Evolutionary conservation across 2,888 invertebrate genomes (phyloP).

Genomic region (Miltochrista miniata): DNA sequence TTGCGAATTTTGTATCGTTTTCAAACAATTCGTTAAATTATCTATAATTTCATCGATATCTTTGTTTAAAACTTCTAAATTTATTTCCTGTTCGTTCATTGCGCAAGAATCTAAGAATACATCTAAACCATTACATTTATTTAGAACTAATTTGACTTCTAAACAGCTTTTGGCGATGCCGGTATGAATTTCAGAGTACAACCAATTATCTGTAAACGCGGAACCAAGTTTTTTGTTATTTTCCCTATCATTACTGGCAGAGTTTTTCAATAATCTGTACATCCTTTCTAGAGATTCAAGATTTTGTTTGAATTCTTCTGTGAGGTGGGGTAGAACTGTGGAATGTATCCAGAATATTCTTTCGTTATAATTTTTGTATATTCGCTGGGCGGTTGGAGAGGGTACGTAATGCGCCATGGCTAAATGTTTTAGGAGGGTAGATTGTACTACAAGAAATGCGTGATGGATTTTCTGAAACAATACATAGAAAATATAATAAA

Average conservation of each 20-base stretch:
- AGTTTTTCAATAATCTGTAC: slow-evolving; percentile 71
- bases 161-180: slow-evolving; percentile 63
- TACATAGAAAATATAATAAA: not conserved
- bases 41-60: slow-evolving; percentile 72
- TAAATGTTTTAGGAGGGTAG: slow-evolving; percentile 68
- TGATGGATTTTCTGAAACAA: slow-evolving; percentile 75
- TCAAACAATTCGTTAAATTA: slow-evolving; percentile 60
- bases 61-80: slow-evolving; percentile 60
- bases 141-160: slow-evolving; percentile 66
- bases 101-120: slow-evolving; percentile 74
- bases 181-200: slow-evolving; percentile 73
- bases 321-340: slow-evolving; percentile 52
- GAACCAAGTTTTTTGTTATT: slow-evolving; percentile 52
- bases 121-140: slow-evolving; percentile 68
- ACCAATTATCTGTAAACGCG: slow-evolving; percentile 62
- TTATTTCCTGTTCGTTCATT: slow-evolving; percentile 61
- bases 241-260: slow-evolving; percentile 50
- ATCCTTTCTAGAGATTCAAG: slow-evolving; percentile 64
- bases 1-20: slow-evolving; percentile 64
- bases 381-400: slow-evolving; percentile 37
- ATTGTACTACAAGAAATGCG: slow-evolving; percentile 74
- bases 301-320: slow-evolving; percentile 57
- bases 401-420: slow-evolving; percentile 68
- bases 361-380: slow-evolving; percentile 74
- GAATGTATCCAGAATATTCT: slow-evolving; percentile 72